Base-by-base conservation (phyloP, 2,797 vertebrate genomes). In the Micrastur ruficollis region DNA sequence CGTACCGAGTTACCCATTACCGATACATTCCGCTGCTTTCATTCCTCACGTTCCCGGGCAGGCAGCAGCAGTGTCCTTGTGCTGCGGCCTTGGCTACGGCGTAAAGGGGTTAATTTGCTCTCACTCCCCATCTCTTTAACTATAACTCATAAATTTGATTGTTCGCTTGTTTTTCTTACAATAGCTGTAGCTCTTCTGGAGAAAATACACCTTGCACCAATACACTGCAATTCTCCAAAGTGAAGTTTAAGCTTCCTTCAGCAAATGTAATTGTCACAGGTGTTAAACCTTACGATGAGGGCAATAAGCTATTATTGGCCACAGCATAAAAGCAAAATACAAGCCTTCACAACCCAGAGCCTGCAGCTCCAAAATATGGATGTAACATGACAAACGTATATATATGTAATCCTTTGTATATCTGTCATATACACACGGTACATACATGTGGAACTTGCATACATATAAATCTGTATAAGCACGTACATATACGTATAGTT, bases 151-250 rank as follows among this genome's bases (percentile, higher is more conserved):
- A 95, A 93, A 93, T 10, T 36, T 66, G 87, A 66, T 85, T 80
- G 74, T 89, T 94, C 93, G 42, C 75, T 88, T 90, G 87, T n/a
- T 90, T 81, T 97, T 93, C 80, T 72, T 78, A 31, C 83, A 27
- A 29, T 67, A 49, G n/a, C 83, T 78, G 49, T 27, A 47, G 62
- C 47, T 94, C 32, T 87, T 55, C 53, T 31, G 65, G 50, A 93
- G 81, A 62, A 95, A 91, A 94, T 31, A 65, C 46, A 74, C 74
- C 79, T 96, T 11, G 25, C 61, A 61, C 70, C 76, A 58, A 62
- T 12, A 21, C 36, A 6, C 52, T 27, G 50, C 65, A 42, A 75
- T 47, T 91, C 88, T 59, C 75, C 84, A 55, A 88, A 93, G 79
- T 14, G 61, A 89, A 68, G 86, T 79, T 92, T 80, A 67, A 96